Evolutionary conservation across 2,113 vertebrate species (phyloP).

Genomic region (Phyllostomus discolor): DNA sequence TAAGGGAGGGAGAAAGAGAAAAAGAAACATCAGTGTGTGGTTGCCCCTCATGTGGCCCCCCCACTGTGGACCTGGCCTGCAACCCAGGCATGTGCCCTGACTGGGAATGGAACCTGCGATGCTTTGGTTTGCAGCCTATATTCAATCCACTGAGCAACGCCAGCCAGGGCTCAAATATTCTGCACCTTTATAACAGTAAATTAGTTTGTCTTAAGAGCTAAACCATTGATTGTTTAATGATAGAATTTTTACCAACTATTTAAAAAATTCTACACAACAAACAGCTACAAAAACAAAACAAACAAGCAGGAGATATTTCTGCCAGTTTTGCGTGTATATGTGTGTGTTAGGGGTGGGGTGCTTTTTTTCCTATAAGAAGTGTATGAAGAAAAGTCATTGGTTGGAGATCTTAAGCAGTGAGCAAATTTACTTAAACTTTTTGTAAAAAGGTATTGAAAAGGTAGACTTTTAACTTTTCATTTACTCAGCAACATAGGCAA

Average conservation of each 20-base stretch:
- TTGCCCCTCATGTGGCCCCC: too few relatives aligned
- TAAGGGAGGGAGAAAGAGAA: too few relatives aligned
- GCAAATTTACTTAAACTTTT: constrained; percentile 3
- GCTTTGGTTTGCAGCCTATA: too few relatives aligned
- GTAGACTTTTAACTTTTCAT: background rate
- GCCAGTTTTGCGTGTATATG: background rate
- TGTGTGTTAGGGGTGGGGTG: background rate
- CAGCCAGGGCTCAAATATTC: background rate
- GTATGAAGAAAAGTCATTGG: background rate
- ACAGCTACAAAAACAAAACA: background rate
- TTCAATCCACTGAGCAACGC: too few relatives aligned
- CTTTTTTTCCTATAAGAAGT: background rate
- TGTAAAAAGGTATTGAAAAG: background rate
- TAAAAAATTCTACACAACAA: background rate
- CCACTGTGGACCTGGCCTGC: too few relatives aligned
- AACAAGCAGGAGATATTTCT: background rate
- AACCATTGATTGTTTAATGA: background rate
- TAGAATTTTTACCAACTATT: background rate
- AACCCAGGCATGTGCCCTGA: too few relatives aligned
- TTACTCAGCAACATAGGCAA: background rate
- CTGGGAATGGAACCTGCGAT: too few relatives aligned
- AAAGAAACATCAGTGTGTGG: too few relatives aligned
- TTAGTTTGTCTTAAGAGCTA: background rate
- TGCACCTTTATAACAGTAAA: background rate
- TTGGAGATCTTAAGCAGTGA: background rate